Percentiles rank a stretch among this genome's conserved stretches.
Conservation (phyloP, 2,797 vertebrate genomes). For the Cygnus olor region DNA sequence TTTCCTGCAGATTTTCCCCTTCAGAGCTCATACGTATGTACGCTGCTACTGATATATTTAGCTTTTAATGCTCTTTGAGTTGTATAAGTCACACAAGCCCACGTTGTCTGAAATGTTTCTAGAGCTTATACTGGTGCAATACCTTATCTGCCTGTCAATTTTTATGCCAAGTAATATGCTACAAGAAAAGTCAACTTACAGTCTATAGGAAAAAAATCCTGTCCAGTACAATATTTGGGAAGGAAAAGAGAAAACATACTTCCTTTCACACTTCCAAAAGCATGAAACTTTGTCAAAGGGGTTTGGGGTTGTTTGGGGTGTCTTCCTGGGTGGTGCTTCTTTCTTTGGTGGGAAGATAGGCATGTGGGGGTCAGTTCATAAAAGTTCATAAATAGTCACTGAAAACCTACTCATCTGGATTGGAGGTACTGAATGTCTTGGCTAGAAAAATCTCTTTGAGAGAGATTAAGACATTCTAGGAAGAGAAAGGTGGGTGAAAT, state of each 20-base stretch:
- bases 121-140: background rate
- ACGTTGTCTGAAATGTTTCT: background rate
- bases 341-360: background rate
- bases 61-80: background rate
- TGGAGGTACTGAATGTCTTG: background rate
- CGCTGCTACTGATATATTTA: background rate
- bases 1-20: slow-evolving; percentile 68
- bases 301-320: background rate
- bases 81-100: background rate
- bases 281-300: accelerated
- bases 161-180: background rate
- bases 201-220: background rate
- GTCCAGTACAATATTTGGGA: accelerated
- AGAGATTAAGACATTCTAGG: accelerated
- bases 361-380: background rate
- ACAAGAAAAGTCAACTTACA: background rate
- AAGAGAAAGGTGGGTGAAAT: background rate
- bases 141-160: background rate
- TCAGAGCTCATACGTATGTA: slow-evolving; percentile 67
- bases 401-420: background rate
- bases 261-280: background rate
- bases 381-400: background rate
- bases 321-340: background rate
- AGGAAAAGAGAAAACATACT: background rate
- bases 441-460: background rate